Base-by-base conservation (phyloP, 35 echinoderm and acorn worm genomes). In the Patiria miniata region DNA sequence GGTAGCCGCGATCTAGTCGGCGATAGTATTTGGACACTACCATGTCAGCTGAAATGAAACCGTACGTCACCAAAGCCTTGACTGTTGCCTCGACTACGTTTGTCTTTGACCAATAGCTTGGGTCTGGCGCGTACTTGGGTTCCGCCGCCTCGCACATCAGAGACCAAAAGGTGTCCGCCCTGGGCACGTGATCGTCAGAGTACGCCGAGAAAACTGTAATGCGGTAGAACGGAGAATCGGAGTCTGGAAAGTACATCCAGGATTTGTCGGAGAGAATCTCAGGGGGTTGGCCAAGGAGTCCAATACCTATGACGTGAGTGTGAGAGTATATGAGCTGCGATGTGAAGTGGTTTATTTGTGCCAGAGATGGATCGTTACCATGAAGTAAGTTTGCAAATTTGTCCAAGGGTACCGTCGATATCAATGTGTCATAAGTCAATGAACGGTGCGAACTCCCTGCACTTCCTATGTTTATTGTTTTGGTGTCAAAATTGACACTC, bases 141-240 rank as follows among this genome's bases (percentile, higher is more conserved):
- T 88, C 86, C 1, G 86, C 86, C 21, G 86, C 42, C 36, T 88
- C 86, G 52, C 86, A 88, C 86, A 88, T 88, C 1, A 88, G 33
- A 1, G 86, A 88, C 86, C 86, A 88, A 61, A 55, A 61, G 1
- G 18, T 51, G 8, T 51, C 28, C 37, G 77, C 21, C 12, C 80
- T 61, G 7, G 86, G 86, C 33, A 88, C 86, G 26, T 88, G 77
- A 58, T 88, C 86, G 4, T 88, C 39, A 17, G 86, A 88, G 39
- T 88, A 88, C 8, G 79, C 79, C 2, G 86, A 88, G 78, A 88
- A 88, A 18, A 88, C 78, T 0, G 86, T 88, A 16, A 88, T 30
- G 9, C 86, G 50, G 30, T 88, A 88, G 44, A 88, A 88, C 22
- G 86, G 86, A 81, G 86, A 88, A 80, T 88, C 86, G 0, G 86